Evolutionary conservation across 2,888 invertebrate genomes (phyloP).

Genomic region (Meliscaeva auricollis): DNA sequence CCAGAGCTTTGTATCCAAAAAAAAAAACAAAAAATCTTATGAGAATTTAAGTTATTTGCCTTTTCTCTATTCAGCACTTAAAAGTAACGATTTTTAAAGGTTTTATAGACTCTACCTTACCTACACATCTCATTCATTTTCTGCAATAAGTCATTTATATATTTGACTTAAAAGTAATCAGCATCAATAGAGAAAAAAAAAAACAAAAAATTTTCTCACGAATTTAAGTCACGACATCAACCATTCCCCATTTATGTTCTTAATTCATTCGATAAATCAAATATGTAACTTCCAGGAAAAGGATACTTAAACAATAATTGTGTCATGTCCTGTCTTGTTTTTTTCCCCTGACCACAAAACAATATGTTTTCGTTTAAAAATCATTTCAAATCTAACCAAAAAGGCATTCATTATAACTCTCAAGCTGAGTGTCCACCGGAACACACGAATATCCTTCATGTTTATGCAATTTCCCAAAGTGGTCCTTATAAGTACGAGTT

Average conservation of each 20-base stretch:
- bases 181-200: not conserved
- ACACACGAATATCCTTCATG: conserved; percentile 39
- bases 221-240: not conserved
- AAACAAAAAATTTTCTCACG: conserved; percentile 4
- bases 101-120: too few species aligned
- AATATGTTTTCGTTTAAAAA: conserved; percentile 60
- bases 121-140: too few species aligned
- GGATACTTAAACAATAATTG: conserved; percentile 55
- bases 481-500: conserved; percentile 4
- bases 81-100: too few species aligned
- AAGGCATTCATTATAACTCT: conserved; percentile 41
- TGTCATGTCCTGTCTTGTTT: conserved; percentile 42
- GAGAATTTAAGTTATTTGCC: too few species aligned
- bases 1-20: too few species aligned
- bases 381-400: conserved; percentile 64
- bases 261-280: conserved; percentile 46
- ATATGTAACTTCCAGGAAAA: conserved; percentile 44
- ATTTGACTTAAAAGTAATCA: too few species aligned
- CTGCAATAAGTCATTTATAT: too few species aligned
- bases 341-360: conserved; percentile 8
- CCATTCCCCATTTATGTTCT: not conserved
- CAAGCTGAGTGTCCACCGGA: conserved; percentile 15
- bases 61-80: too few species aligned
- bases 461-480: conserved; percentile 31
- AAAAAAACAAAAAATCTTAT: too few species aligned